Conservation (phyloP, 2,113 vertebrate species). For the Oryctolagus cuniculus region DNA sequence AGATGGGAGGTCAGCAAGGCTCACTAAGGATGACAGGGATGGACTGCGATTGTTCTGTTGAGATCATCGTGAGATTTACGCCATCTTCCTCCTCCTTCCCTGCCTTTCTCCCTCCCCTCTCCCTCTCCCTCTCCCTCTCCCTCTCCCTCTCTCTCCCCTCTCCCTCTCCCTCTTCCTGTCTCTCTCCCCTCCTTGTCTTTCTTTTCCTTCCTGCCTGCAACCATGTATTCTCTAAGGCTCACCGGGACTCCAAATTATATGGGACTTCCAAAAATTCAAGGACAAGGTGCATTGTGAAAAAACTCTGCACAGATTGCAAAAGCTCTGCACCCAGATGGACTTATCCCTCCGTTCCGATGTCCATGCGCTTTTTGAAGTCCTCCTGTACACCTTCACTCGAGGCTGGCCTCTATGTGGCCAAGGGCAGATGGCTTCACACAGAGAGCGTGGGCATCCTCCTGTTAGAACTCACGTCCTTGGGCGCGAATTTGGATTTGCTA, state of each 20-base stretch:
- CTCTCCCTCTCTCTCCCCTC: no score
- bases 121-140: rapidly evolving
- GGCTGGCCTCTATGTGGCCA: background rate
- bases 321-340: no score
- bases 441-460: background rate
- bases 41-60: background rate
- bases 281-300: no score
- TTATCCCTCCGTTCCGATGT: no score
- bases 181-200: no score
- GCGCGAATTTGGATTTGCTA: background rate
- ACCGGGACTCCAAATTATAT: no score
- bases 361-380: no score
- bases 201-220: no score
- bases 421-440: background rate
- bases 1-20: rapidly evolving
- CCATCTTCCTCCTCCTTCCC: background rate
- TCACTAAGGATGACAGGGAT: no score
- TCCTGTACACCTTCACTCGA: background rate
- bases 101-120: rapidly evolving
- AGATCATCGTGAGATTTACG: background rate
- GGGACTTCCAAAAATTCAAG: no score
- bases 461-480: background rate
- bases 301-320: no score
- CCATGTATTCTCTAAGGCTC: background rate
- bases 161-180: rapidly evolving